phyloP scores from a whole-genome alignment of 2,888 invertebrate genomes.

The Seira musarum region DNA sequence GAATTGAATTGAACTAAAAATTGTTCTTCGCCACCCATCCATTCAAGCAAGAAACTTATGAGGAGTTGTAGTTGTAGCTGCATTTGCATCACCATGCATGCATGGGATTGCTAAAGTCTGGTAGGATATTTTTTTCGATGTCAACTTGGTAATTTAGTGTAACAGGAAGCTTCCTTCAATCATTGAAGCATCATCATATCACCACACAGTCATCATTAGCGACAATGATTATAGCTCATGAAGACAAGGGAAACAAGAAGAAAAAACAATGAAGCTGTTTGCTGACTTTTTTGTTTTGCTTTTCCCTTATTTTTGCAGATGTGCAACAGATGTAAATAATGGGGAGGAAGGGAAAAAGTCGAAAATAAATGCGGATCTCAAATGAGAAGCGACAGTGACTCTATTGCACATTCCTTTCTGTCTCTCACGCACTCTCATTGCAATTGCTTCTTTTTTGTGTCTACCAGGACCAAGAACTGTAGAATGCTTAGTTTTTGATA shows the following conservation, averaged over 20 bases:
- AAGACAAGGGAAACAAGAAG: neutral
- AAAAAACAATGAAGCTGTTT: constrained; percentile 33
- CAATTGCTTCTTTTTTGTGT: constrained; percentile 13
- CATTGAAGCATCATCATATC: constrained; percentile 33
- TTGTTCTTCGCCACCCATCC: too few relatives aligned
- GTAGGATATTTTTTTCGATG: neutral
- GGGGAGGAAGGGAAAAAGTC: constrained; percentile 1
- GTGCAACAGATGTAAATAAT: constrained; percentile 29
- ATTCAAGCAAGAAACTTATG: too few relatives aligned
- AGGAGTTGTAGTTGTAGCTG: too few relatives aligned
- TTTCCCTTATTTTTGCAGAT: constrained; percentile 29
- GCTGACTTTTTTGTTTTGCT: neutral
- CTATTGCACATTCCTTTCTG: constrained; percentile 3
- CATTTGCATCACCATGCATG: too few relatives aligned
- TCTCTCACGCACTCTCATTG: constrained; percentile 7
- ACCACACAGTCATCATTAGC: constrained; percentile 8
- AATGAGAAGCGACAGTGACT: constrained; percentile 22
- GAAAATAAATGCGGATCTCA: constrained; percentile 41
- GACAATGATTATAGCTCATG: constrained; percentile 7
- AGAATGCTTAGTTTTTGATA: constrained; percentile 5
- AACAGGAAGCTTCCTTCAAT: constrained; percentile 37
- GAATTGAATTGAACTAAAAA: neutral
- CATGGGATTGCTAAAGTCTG: neutral
- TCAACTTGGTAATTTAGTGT: constrained; percentile 10
- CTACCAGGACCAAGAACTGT: neutral